Base-by-base conservation (phyloP, 64 coral and sea anemone species). In the Dendronephthya gigantea region DNA sequence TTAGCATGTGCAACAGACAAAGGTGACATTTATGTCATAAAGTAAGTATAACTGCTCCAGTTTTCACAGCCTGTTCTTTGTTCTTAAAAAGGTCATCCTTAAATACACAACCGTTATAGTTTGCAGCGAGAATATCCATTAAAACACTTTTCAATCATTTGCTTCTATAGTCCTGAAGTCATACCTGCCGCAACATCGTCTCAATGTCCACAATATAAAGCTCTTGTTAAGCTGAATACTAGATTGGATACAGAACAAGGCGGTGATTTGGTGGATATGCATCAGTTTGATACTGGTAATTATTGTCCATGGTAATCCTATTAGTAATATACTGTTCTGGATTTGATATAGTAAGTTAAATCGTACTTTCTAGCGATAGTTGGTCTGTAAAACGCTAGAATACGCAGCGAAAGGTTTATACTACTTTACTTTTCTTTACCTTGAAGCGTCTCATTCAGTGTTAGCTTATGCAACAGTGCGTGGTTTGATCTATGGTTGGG, bases 211-310 rank as follows among this genome's bases (percentile, higher is more conserved):
- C 38, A 88, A 68, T 29, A 85, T 16, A 32, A 87, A 89, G 27
- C 94, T 93, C 39, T 84, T 62, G 35, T 68, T 82, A 8, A 36
- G 41, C 4, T 83, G 40, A 55, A 90, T 75, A 30, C 59, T 35
- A 96, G 85, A 86, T 72, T 97, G n/a, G 88, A 72, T 45, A 89
- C 89, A 31, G 89, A 83, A 30, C 87, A 97, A 17, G 94, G 91
- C 35, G 94, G 92, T 15, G 76, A 89, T 1, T 84, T 97, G 49
- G 92, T 97, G 16, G 94, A 97, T 34, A 88, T 97, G 91, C 69
- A 89, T 19, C 90, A 93, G 49, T 97, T 97, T 90, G 94, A 97
- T 36, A 97, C 94, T 83, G 94, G 94, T 94, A 68, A 23, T 22
- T 70, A 9, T 27, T 22, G 3, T 68, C 36, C 38, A 30, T 39